Base-by-base conservation (phyloP, 2,797 vertebrate genomes). In the Merluccius polli region DNA sequence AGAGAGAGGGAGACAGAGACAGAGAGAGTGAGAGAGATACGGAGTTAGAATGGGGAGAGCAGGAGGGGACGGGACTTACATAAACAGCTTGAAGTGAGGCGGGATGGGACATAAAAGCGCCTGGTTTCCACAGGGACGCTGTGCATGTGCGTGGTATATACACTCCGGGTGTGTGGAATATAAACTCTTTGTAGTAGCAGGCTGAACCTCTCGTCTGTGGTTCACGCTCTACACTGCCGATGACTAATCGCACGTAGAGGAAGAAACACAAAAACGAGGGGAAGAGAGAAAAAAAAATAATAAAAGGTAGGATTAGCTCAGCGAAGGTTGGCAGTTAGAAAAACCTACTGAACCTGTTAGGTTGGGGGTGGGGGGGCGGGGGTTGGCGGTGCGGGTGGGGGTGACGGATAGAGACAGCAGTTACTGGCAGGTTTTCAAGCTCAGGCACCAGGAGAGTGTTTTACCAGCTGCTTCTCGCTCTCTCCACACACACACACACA, bases 361-460 rank as follows among this genome's bases (percentile, higher is more conserved):
- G 82, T 86, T 44, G 83, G 78, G 80, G 71, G 78, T 78, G 30
- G 70, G 68, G 44, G 79, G n/a, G n/a, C n/a, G n/a, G n/a, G n/a
- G n/a, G n/a, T n/a, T n/a, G n/a, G n/a, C n/a, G n/a, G 73, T 75
- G 65, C 76, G 8, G 24, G 44, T 59, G 65, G 31, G 74, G 67
- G 31, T 73, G 79, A 79, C 73, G 33, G 85, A 77, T 59, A 73
- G 85, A 88, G 89, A 86, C 92, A 91, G 91, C 90, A 85, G 91
- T 92, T 92, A 87, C 89, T 90, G 91, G 90, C 92, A 93, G 91
- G 82, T 89, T 90, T 90, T 92, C 89, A 92, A 87, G 79, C 82
- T 79, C 90, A 90, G 88, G 83, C 90, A 87, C 89, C 81, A 75
- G 69, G 85, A 79, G 75, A 88, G 87, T 91, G 90, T 92, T 92